Percentiles rank a stretch among this genome's conserved stretches.
Evolutionary conservation across 1,140 invertebrate species (phyloP).

Genomic region (Sminthurinus signatus): DNA sequence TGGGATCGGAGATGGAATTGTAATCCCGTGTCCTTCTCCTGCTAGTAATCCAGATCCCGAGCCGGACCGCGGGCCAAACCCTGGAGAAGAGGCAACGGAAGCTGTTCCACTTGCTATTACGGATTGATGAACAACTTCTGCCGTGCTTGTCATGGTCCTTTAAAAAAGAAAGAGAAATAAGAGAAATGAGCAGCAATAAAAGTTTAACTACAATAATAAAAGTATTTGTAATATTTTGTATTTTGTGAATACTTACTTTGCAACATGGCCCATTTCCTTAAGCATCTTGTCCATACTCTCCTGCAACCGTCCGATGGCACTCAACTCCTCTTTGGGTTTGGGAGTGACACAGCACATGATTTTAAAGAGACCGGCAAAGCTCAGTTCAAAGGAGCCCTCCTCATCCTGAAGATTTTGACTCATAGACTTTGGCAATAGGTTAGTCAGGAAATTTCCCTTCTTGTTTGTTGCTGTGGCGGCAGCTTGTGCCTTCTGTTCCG

Average conservation of each 20-base stretch:
- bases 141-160: no score
- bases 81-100: not conserved
- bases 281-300: constrained; percentile 40
- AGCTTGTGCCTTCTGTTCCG: constrained; percentile 24
- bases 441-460: constrained; percentile 30
- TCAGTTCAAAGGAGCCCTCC: constrained; percentile 49
- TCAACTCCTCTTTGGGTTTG: constrained; percentile 45
- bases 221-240: no score
- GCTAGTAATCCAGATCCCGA: no score
- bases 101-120: no score
- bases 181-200: no score
- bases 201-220: not conserved
- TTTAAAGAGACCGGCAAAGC: constrained; percentile 48
- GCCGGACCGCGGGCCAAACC: not conserved
- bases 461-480: constrained; percentile 16
- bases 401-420: constrained; percentile 37
- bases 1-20: not conserved
- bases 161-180: no score
- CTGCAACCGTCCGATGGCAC: constrained; percentile 43
- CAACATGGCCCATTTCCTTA: constrained; percentile 41
- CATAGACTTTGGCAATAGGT: constrained; percentile 16
- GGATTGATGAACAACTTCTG: no score
- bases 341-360: constrained; percentile 48
- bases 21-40: no score
- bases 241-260: constrained; percentile 1